Evolutionary conservation across 2,888 invertebrate species (phyloP).

Genomic region (Lacanobia oleracea): DNA sequence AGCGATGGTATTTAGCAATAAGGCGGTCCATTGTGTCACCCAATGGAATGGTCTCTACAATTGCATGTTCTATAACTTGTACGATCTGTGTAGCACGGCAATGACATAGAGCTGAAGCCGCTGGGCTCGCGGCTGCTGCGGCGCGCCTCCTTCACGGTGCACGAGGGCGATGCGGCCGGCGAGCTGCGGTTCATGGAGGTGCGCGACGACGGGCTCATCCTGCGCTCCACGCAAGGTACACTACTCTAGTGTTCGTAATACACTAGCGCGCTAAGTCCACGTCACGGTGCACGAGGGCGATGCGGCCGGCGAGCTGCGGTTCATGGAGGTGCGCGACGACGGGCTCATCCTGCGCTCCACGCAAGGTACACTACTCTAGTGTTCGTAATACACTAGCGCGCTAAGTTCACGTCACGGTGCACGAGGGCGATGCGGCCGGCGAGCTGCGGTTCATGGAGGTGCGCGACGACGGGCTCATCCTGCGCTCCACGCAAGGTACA

Average conservation of each 20-base stretch:
- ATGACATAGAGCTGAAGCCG: slow-evolving; percentile 99
- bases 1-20: neutral
- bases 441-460: slow-evolving; percentile 97
- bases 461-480: slow-evolving; percentile 97
- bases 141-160: slow-evolving; percentile 99
- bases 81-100: slow-evolving; percentile 94
- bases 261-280: too few species aligned
- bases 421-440: slow-evolving; percentile 98
- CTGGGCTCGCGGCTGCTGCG: slow-evolving; percentile 98
- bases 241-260: too few species aligned
- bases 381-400: too few species aligned
- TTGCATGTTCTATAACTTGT: neutral
- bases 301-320: slow-evolving; percentile 96
- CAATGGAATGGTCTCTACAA: neutral
- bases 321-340: slow-evolving; percentile 99
- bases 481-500: slow-evolving; percentile 92
- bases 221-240: slow-evolving; percentile 92
- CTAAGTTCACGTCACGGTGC: too few species aligned
- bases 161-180: slow-evolving; percentile 98
- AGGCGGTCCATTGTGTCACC: neutral
- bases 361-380: slow-evolving; percentile 77
- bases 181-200: slow-evolving; percentile 97
- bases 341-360: slow-evolving; percentile 95
- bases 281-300: slow-evolving; percentile 99
- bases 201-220: slow-evolving; percentile 97